Conservation (phyloP, 1,140 invertebrate genomes). For the Conopomorpha cramerella region DNA sequence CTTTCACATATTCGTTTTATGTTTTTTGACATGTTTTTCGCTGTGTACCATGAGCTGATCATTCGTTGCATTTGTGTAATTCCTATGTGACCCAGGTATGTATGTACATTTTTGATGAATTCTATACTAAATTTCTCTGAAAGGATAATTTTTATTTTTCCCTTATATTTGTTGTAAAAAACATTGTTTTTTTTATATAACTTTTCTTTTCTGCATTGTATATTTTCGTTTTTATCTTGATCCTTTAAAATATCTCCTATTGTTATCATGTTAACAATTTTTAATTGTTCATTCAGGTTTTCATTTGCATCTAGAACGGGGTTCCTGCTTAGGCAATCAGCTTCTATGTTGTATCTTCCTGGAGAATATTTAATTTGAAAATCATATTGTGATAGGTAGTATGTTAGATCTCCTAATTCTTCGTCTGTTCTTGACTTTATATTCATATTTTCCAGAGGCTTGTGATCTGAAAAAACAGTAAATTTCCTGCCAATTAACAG, state of each 20-base stretch:
- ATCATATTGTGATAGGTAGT: slow-evolving; percentile 15
- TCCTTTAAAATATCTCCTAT: slow-evolving; percentile 21
- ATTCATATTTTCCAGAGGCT: slow-evolving; percentile 26
- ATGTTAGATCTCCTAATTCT: slow-evolving; percentile 17
- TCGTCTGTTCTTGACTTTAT: slow-evolving; percentile 13
- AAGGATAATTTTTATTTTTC: too few species aligned
- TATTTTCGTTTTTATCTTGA: slow-evolving; percentile 20
- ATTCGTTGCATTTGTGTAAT: too few species aligned
- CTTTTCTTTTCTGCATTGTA: slow-evolving; percentile 13
- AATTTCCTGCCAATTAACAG: slow-evolving; percentile 23
- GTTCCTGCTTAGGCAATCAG: slow-evolving; percentile 29
- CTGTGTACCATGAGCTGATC: too few species aligned
- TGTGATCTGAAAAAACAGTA: slow-evolving; percentile 23
- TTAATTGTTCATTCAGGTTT: slow-evolving; percentile 19
- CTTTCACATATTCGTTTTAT: too few species aligned
- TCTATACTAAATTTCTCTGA: too few species aligned
- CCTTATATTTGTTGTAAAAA: slow-evolving; percentile 9
- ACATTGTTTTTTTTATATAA: slow-evolving; percentile 8
- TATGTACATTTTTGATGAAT: neutral
- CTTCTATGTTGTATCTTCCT: slow-evolving; percentile 26
- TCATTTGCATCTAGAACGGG: slow-evolving; percentile 23
- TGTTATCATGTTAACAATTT: slow-evolving; percentile 23
- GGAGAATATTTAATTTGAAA: slow-evolving; percentile 21
- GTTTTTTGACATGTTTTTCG: too few species aligned
- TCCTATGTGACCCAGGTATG: too few species aligned